These are phyloP conservation scores for Acanthopleura granulata DNA, from an alignment of 2,888 invertebrate species.

Conservation along the genomic window DNA sequence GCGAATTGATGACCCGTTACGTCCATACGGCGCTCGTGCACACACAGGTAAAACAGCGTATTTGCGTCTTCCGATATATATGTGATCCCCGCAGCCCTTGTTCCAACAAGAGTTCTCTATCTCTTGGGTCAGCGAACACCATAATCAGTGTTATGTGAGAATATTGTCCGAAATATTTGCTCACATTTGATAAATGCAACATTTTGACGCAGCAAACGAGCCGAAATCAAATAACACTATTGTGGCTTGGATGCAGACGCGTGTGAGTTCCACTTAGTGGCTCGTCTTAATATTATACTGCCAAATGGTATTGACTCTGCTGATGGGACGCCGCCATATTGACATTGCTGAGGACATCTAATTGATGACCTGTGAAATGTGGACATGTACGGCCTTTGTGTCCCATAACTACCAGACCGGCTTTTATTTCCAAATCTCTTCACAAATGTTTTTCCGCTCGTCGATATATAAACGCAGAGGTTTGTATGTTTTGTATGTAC, in stretches of 20 bases:
- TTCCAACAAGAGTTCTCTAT: too few species aligned
- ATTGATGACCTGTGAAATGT: constrained; percentile 15
- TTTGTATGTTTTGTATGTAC: background rate
- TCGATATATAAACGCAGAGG: background rate
- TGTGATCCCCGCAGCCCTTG: too few species aligned
- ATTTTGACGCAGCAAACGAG: background rate
- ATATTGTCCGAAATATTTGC: constrained; percentile 15
- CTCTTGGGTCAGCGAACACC: too few species aligned
- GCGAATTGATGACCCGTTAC: too few species aligned
- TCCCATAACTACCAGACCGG: background rate
- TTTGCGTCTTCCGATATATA: too few species aligned
- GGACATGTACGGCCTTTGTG: background rate
- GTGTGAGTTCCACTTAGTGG: background rate
- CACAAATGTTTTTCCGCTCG: background rate
- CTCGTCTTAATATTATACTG: constrained; percentile 6
- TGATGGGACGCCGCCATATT: background rate
- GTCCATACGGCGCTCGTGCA: too few species aligned
- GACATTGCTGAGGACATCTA: background rate
- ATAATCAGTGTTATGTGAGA: background rate
- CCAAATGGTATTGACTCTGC: constrained; percentile 15
- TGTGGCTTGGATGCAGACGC: background rate
- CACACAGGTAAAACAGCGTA: too few species aligned
- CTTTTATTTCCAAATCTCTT: background rate
- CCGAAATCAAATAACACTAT: background rate
- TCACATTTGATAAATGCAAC: constrained; percentile 14